A percentile compares a stretch with the other conserved stretches of the same genome.
phyloP scores from a whole-genome alignment of 2,888 invertebrate species.

The Busseola fusca region DNA sequence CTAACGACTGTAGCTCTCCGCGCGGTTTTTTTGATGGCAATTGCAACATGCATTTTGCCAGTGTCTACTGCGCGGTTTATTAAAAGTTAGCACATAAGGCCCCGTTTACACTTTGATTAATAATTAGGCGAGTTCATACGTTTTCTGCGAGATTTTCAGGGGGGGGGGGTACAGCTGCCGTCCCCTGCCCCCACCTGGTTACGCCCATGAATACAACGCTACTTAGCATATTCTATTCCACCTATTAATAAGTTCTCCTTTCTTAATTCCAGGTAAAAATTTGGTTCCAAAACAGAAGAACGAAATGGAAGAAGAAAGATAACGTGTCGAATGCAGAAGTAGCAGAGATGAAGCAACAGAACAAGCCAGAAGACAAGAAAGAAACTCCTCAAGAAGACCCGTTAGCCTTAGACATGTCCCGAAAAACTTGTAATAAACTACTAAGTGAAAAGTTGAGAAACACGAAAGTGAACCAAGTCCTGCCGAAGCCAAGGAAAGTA shows the following conservation, averaged over 20 bases:
- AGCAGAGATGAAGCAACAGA: conserved; percentile 93
- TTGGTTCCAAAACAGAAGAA: conserved; percentile 95
- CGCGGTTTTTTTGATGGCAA: too few relatives aligned
- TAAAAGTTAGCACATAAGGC: too few relatives aligned
- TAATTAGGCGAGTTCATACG: too few relatives aligned
- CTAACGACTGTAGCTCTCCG: too few relatives aligned
- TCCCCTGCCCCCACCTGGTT: too few relatives aligned
- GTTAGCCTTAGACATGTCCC: conserved; percentile 83
- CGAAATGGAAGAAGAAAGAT: conserved; percentile 96
- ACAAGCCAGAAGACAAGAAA: conserved; percentile 80
- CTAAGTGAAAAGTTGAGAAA: conserved; percentile 81
- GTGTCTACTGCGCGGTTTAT: too few relatives aligned
- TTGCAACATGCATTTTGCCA: too few relatives aligned
- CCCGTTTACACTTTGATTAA: too few relatives aligned
- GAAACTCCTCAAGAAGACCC: conserved; percentile 79
- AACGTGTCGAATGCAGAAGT: conserved; percentile 96
- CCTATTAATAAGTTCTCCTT: conserved; percentile 43
- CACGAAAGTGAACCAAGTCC: conserved; percentile 73
- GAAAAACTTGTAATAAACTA: conserved; percentile 81
- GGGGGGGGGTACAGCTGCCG: too few relatives aligned
- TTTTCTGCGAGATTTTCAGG: too few relatives aligned
- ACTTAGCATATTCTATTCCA: not conserved
- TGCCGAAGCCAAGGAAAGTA: conserved; percentile 79
- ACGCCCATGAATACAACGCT: not conserved
- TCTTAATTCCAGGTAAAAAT: conserved; percentile 93